Evolutionary conservation across 2,797 vertebrate genomes (phyloP), one percentile per base, ranked within the genome.

Genomic region (Anniella stebbinsi): DNA sequence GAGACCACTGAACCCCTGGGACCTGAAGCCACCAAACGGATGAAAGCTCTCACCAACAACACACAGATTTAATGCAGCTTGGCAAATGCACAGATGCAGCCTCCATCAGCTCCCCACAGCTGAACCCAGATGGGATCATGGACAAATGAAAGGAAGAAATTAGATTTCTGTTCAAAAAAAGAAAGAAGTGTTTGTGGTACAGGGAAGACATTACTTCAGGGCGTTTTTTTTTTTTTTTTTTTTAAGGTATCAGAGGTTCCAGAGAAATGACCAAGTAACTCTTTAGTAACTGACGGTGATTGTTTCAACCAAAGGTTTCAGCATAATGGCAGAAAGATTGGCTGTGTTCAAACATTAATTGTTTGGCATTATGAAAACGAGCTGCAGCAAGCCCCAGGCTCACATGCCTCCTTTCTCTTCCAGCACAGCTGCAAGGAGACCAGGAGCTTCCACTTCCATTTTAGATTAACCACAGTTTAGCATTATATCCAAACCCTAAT

Each of bases 1-100:
- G 85, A 70, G 87, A 84, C 41, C 72, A 6, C 28, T 0, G 82
- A 63, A 36, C 67, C 60, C 87, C 3, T 1, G 30, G 76, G 93
- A 60, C 54, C 86, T 38, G 86, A 89, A 86, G 94, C 0, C 18
- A 30, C 30, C 36, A 0, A 78, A 90, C 92, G 33, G 88, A 90
- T 95, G 70, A 9, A 93, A 76, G 80, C 54, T 88, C 90, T 28
- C 72, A 54, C 67, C 81, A 77, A 84, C 2, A 4, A 83, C 89
- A 90, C 90, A 87, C 91, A 87, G n/a, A 88, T 91, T 80, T 92
- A 87, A 87, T 84, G 73, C 85, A 57, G 80, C 72, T 90, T 78
- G 89, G 86, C 81, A 90, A 87, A 90, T 69, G 80, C 48, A 81
- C 89, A 90, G 86, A 87, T 87, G 80, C 0, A 70, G 28, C 83